A percentile compares a stretch with the other conserved stretches of the same genome.
Conservation (phyloP, 2,888 invertebrate species). For the Eilema griseolum region DNA sequence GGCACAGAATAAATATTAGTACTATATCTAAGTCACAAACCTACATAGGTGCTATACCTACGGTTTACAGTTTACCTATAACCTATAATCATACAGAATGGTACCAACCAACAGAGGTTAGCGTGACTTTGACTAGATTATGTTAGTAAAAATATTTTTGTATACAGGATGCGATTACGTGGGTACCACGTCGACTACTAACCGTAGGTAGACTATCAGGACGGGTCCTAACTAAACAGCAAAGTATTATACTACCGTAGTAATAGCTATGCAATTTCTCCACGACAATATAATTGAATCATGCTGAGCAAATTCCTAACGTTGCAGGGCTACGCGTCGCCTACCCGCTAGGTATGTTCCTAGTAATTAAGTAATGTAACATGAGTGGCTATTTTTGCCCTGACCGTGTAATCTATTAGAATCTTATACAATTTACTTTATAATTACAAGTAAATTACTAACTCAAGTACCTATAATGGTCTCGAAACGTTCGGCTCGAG, state of each 20-base stretch:
- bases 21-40: too few relatives aligned
- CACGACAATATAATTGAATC: constrained; percentile 76
- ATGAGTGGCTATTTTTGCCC: constrained; percentile 70
- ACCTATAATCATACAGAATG: too few relatives aligned
- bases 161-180: neutral
- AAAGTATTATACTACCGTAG: constrained; percentile 60
- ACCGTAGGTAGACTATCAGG: constrained; percentile 20
- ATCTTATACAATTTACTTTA: constrained; percentile 71
- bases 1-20: too few relatives aligned
- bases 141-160: neutral
- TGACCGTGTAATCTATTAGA: constrained; percentile 72
- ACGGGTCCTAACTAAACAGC: constrained; percentile 43
- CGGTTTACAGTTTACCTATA: too few relatives aligned
- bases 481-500: constrained; percentile 53
- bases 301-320: constrained; percentile 62
- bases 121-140: too few relatives aligned
- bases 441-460: constrained; percentile 73
- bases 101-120: neutral
- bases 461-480: constrained; percentile 74
- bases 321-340: constrained; percentile 45
- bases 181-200: constrained; percentile 14
- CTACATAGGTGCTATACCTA: too few relatives aligned
- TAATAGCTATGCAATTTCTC: constrained; percentile 62
- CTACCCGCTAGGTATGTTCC: constrained; percentile 35
- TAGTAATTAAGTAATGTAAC: constrained; percentile 69